Evolutionary conservation across 2,113 vertebrate genomes (phyloP).

Genomic region (Cyprinodon tularosa): DNA sequence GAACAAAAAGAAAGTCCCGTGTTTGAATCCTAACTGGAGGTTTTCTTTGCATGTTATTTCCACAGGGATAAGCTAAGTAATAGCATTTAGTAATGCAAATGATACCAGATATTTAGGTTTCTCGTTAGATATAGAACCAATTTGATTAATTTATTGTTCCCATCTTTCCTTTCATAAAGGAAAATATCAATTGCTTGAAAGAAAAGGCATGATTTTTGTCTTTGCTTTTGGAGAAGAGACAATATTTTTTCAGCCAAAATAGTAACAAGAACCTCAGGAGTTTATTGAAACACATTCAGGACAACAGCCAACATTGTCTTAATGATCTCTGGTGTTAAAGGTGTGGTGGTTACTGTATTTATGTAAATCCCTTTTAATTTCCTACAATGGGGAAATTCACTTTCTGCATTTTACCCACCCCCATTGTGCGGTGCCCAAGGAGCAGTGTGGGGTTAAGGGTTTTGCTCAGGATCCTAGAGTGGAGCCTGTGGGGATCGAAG

Average conservation of each 20-base stretch:
- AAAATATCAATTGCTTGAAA: not conserved
- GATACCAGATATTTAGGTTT: not conserved
- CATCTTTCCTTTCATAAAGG: not conserved
- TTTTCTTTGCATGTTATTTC: too few relatives aligned
- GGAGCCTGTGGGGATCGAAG: too few relatives aligned
- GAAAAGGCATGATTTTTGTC: not conserved
- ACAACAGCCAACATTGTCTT: slow-evolving; percentile 12
- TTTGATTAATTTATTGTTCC: not conserved
- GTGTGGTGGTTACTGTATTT: slow-evolving; percentile 22
- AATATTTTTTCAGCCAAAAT: not conserved
- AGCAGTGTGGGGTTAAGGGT: too few relatives aligned
- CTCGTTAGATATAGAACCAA: not conserved
- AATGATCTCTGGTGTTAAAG: slow-evolving; percentile 6
- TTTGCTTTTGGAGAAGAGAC: not conserved
- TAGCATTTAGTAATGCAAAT: not conserved
- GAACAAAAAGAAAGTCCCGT: not conserved
- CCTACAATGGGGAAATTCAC: too few relatives aligned
- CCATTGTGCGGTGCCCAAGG: too few relatives aligned
- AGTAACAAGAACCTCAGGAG: not conserved
- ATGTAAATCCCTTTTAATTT: too few relatives aligned
- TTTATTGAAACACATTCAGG: slow-evolving; percentile 19
- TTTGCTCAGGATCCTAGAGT: too few relatives aligned
- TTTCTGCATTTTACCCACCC: too few relatives aligned
- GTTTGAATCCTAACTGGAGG: not conserved
- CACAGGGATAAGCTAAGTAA: too few relatives aligned